Percentiles rank a stretch among this genome's conserved stretches.
Evolutionary conservation across 2,113 vertebrate species (phyloP).

Genomic region (Spea bombifrons): DNA sequence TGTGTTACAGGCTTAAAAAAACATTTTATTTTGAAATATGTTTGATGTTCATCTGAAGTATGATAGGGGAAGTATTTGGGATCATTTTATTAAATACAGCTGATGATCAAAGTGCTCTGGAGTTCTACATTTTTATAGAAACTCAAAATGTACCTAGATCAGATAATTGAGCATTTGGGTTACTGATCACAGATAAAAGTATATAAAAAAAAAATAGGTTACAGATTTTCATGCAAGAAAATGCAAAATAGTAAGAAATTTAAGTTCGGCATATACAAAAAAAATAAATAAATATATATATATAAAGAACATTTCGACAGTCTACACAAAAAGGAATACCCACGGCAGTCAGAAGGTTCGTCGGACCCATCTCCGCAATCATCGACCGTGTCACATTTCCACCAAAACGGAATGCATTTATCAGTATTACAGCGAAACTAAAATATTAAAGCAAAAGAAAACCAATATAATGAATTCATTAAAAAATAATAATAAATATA

Average conservation of each 20-base stretch:
- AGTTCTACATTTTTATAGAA: too few relatives aligned
- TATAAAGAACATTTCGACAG: rapidly evolving
- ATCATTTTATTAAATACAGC: too few relatives aligned
- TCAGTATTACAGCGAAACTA: constrained; percentile 97
- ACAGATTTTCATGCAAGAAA: not conserved
- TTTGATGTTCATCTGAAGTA: too few relatives aligned
- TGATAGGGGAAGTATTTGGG: too few relatives aligned
- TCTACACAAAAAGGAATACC: constrained; percentile 59
- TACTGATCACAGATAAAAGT: too few relatives aligned
- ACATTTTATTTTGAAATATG: too few relatives aligned
- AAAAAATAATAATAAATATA: constrained; percentile 5
- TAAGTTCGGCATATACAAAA: not conserved
- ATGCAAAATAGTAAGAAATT: not conserved
- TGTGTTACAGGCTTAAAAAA: too few relatives aligned
- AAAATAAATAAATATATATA: not conserved
- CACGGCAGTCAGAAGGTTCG: constrained; percentile 91
- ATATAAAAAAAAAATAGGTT: not conserved
- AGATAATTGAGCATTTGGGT: too few relatives aligned
- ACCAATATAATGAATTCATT: not conserved
- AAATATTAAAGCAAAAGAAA: constrained; percentile 1
- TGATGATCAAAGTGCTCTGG: too few relatives aligned
- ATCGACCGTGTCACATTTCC: constrained; percentile 97
- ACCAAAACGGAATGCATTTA: constrained; percentile 98
- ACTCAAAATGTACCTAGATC: too few relatives aligned
- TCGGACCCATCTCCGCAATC: constrained; percentile 97